Evolutionary conservation across 2,888 invertebrate genomes (phyloP), one percentile per base, ranked within the genome.

Genomic region (Xestobium rufovillosum): DNA sequence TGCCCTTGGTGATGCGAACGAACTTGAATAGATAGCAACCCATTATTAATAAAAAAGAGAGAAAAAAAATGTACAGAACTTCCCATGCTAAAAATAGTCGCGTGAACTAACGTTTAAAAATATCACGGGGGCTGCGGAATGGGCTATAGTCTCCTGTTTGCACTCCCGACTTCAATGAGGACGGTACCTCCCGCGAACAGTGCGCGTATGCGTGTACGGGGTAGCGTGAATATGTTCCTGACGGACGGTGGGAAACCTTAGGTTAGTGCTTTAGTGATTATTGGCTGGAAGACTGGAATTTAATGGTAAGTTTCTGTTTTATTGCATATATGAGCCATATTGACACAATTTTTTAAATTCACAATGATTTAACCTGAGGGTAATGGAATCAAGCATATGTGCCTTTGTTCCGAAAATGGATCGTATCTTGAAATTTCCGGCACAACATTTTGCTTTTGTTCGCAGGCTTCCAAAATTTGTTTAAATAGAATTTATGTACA

Each of bases 1-100:
- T 43, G 41, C 36, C 39, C 41, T 50, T 55, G n/a, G n/a, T n/a
- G n/a, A n/a, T n/a, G 56, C 52, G 54, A 56, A 55, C 51, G 56
- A 56, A 54, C 55, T 51, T 48, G 38, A 42, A 39, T 44, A 43
- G 35, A 40, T 37, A 38, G 35, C 42, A 35, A 43, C 39, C 41
- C 41, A 39, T 32, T 45, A 49, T 51, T 49, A 52, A 52, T 52
- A 53, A 53, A 49, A 48, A 42, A 41, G 47, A 34, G 49, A 43
- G 42, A 48, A 60, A 59, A 59, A 60, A 56, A n/a, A n/a, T n/a
- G n/a, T 53, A 45, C 52, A 48, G 49, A n/a, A 56, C 59, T 58
- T 57, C 58, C 57, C 54, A 54, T 52, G 51, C 58, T 60, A 61
- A 59, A 60, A 59, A 58, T 61, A 61, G 55, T 36, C 36, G 38